phyloP scores from a whole-genome alignment of 2,888 invertebrate species.

The Spisula solida region DNA sequence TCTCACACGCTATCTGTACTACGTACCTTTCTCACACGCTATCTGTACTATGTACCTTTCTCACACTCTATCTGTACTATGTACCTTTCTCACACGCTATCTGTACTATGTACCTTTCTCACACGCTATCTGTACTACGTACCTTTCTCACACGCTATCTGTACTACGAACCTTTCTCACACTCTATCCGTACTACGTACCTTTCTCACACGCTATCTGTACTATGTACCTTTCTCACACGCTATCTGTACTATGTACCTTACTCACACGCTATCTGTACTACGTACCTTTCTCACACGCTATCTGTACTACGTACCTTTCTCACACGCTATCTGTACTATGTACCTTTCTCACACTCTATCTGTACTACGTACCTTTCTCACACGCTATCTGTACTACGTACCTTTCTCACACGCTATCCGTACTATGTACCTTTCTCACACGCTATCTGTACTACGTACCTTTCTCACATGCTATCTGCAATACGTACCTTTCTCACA shows the following conservation, averaged over 20 bases:
- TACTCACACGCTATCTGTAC: slow-evolving; percentile 83
- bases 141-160: slow-evolving; percentile 86
- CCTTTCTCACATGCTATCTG: no score
- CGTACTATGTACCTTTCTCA: slow-evolving; percentile 85
- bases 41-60: slow-evolving; percentile 84
- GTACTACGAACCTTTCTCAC: no score
- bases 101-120: slow-evolving; percentile 85
- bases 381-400: slow-evolving; percentile 79
- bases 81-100: slow-evolving; percentile 85
- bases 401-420: slow-evolving; percentile 85
- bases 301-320: slow-evolving; percentile 80
- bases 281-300: slow-evolving; percentile 84
- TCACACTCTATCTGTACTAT: slow-evolving; percentile 85
- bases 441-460: slow-evolving; percentile 85
- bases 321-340: slow-evolving; percentile 85
- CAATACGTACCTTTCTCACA: slow-evolving; percentile 82
- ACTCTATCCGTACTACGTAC: slow-evolving; percentile 72
- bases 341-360: slow-evolving; percentile 85
- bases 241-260: slow-evolving; percentile 85
- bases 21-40: slow-evolving; percentile 84
- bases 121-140: slow-evolving; percentile 77
- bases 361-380: slow-evolving; percentile 80
- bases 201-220: slow-evolving; percentile 85
- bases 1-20: slow-evolving; percentile 82
- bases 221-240: slow-evolving; percentile 85